Evolutionary conservation across 2,888 invertebrate species (phyloP).

Genomic region (Sussaba pulchella): DNA sequence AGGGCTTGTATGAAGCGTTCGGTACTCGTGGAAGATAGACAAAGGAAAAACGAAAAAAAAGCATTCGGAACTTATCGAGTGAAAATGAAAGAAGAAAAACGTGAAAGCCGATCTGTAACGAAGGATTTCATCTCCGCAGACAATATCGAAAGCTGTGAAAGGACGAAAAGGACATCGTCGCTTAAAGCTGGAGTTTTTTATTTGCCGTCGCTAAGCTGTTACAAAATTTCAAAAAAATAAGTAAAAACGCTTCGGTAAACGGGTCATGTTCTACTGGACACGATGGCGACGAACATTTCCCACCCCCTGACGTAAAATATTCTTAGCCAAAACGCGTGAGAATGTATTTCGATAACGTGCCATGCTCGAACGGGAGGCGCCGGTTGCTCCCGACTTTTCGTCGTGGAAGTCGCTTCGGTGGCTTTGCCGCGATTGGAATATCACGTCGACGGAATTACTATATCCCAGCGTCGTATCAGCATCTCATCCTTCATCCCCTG

Average conservation of each 20-base stretch:
- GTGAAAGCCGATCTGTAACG: background rate
- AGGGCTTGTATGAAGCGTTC: conserved; percentile 58
- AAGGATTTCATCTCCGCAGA: conserved; percentile 53
- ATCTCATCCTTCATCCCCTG: background rate
- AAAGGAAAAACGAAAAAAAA: conserved; percentile 28
- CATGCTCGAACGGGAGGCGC: background rate
- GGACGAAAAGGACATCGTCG: conserved; percentile 39
- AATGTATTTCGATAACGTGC: conserved; percentile 39
- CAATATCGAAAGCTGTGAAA: conserved; percentile 44
- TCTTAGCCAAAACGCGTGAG: conserved; percentile 2
- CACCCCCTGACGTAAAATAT: conserved; percentile 20
- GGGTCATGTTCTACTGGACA: conserved; percentile 2
- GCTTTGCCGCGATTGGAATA: conserved; percentile 46
- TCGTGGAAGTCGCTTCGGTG: conserved; percentile 24
- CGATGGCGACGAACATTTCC: conserved; percentile 9
- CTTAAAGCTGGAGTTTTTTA: conserved; percentile 15
- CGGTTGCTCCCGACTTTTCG: background rate
- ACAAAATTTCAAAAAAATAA: conserved; percentile 29
- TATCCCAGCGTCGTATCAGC: conserved; percentile 38
- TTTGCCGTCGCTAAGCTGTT: conserved; percentile 1
- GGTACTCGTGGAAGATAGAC: conserved; percentile 33
- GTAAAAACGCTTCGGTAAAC: no score
- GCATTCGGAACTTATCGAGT: conserved; percentile 31
- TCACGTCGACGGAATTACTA: conserved; percentile 49
- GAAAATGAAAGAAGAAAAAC: conserved; percentile 18